These are phyloP conservation scores for Margarornis squamiger DNA, from an alignment of 2,797 vertebrate genomes.

Conservation along the genomic window DNA sequence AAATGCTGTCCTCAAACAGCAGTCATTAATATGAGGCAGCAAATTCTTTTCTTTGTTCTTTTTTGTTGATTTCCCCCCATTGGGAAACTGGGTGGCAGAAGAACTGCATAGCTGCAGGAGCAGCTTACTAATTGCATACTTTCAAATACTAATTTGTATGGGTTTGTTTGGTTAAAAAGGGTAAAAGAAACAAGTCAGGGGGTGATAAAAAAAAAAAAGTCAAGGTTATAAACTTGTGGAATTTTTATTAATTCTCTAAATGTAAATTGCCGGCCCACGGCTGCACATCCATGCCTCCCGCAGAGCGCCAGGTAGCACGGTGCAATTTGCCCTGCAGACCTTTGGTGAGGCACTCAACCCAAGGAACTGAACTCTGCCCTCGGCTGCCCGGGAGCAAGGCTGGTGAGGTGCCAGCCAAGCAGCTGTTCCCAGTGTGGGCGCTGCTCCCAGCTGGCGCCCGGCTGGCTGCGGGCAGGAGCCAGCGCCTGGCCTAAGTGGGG, in stretches of 20 bases:
- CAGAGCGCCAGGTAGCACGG: constrained; percentile 34
- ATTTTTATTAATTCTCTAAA: constrained; percentile 84
- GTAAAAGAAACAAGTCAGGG: constrained; percentile 64
- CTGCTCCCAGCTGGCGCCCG: background rate
- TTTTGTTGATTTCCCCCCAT: constrained; percentile 72
- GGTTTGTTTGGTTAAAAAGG: constrained; percentile 58
- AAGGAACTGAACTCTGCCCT: background rate
- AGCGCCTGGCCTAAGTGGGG: background rate
- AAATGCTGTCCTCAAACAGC: constrained; percentile 69
- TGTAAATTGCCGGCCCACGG: constrained; percentile 72
- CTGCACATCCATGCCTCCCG: constrained; percentile 68
- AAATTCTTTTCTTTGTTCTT: constrained; percentile 76
- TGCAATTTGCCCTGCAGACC: constrained; percentile 27
- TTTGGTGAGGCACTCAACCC: fast-evolving
- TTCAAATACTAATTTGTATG: constrained; percentile 70
- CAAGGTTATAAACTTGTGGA: constrained; percentile 79
- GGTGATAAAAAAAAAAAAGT: constrained; percentile 65
- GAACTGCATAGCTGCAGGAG: constrained; percentile 66
- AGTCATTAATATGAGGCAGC: constrained; percentile 71
- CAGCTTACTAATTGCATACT: constrained; percentile 74
- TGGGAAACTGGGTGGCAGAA: constrained; percentile 60
- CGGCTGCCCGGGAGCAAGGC: background rate
- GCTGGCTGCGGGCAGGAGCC: background rate
- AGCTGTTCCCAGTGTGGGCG: fast-evolving
- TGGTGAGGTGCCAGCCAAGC: background rate